Percentiles rank a stretch among this genome's conserved stretches.
Conservation (phyloP, 2,797 vertebrate species). For the Gymnocypris eckloni region DNA sequence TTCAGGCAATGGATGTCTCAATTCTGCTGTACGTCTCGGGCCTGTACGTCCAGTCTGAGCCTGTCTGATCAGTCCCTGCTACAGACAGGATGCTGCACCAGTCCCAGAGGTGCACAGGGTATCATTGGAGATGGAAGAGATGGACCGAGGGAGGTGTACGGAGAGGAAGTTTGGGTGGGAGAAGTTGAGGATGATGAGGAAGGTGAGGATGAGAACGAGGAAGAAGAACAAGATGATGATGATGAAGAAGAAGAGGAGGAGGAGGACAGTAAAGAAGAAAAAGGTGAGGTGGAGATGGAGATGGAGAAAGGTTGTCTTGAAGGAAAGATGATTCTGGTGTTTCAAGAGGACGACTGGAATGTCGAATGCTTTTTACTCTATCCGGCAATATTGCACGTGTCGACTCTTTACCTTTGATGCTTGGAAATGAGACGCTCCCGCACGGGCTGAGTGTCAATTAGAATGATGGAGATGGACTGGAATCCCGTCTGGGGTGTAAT, state of each 20-base stretch:
- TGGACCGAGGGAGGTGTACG: constrained; percentile 33
- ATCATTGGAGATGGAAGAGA: constrained; percentile 38
- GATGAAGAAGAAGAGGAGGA: background rate
- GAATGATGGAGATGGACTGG: constrained; percentile 7
- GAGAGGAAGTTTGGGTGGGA: constrained; percentile 20
- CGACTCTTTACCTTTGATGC: background rate
- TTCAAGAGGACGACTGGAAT: background rate
- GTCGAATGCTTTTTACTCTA: background rate
- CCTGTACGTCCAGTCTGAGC: constrained; percentile 50
- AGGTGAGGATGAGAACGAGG: constrained; percentile 9
- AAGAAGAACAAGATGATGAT: background rate
- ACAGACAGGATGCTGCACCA: constrained; percentile 58
- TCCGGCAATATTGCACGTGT: background rate
- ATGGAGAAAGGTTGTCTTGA: constrained; percentile 8
- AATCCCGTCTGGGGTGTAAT: constrained; percentile 19
- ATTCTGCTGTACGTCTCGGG: constrained; percentile 58
- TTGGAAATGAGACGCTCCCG: background rate
- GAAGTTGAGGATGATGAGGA: constrained; percentile 30
- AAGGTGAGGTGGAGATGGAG: background rate
- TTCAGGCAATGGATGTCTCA: constrained; percentile 59
- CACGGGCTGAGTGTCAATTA: background rate
- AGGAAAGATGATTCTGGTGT: background rate
- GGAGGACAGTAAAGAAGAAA: constrained; percentile 28
- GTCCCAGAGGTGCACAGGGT: constrained; percentile 52
- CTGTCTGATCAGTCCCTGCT: constrained; percentile 58